These are phyloP conservation scores for Anguilla japonica DNA, from an alignment of 2,113 vertebrate species.

Conservation along the genomic window DNA sequence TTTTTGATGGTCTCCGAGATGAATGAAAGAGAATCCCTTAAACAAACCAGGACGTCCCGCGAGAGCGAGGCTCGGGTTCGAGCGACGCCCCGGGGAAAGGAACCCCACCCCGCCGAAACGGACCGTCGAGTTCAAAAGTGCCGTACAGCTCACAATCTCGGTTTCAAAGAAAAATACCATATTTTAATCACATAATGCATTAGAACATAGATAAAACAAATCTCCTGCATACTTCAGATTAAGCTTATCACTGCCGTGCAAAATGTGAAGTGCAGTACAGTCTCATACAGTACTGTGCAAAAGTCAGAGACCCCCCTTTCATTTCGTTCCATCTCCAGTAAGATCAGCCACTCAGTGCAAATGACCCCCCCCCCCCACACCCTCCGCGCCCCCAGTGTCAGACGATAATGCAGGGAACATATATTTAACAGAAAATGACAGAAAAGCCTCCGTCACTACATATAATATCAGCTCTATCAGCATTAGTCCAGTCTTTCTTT, in stretches of 20 bases:
- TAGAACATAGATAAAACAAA: background rate
- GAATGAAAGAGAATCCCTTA: slow-evolving; percentile 3
- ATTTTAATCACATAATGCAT: background rate
- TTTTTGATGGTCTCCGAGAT: slow-evolving; percentile 14
- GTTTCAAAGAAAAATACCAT: background rate
- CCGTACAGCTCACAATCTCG: background rate
- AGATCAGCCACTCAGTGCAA: too few relatives aligned
- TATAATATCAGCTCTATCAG: too few relatives aligned
- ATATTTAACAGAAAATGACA: too few relatives aligned
- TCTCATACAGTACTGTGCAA: too few relatives aligned
- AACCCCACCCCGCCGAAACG: too few relatives aligned
- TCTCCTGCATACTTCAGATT: background rate
- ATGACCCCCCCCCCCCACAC: too few relatives aligned
- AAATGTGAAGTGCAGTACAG: background rate
- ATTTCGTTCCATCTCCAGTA: too few relatives aligned
- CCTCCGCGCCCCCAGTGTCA: too few relatives aligned
- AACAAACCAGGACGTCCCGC: slow-evolving; percentile 15
- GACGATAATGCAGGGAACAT: too few relatives aligned
- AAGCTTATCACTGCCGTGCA: background rate
- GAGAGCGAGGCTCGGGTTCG: background rate
- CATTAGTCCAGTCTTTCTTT: too few relatives aligned
- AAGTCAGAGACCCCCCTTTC: too few relatives aligned
- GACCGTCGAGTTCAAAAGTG: background rate
- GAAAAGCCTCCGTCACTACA: too few relatives aligned
- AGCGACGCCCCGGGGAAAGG: background rate